Conservation (phyloP, 2,113 vertebrate species). For the Motacilla alba region DNA sequence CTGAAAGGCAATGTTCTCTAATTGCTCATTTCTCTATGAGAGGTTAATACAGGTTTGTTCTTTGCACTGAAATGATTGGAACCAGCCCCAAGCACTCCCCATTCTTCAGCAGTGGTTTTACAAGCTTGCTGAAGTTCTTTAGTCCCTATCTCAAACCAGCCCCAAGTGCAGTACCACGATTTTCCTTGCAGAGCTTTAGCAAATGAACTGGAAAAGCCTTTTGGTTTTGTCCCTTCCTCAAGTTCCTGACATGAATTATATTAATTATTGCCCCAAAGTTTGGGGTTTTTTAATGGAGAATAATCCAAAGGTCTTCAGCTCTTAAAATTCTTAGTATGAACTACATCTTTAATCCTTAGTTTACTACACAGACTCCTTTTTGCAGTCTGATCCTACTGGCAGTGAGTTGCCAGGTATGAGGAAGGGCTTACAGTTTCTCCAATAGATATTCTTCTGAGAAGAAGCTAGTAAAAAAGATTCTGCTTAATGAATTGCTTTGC, state of each 20-base stretch:
- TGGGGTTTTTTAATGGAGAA: not conserved
- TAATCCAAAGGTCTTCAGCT: not conserved
- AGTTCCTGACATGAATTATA: not conserved
- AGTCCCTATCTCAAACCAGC: not conserved
- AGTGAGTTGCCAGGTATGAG: not conserved
- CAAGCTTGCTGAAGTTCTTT: not conserved
- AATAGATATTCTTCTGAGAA: not conserved
- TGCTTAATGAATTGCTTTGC: slow-evolving; percentile 13
- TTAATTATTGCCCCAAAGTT: not conserved
- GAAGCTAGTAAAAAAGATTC: not conserved
- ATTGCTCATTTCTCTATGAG: not conserved
- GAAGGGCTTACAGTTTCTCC: not conserved
- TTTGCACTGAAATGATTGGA: not conserved
- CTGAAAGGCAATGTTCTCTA: not conserved
- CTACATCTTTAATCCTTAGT: not conserved
- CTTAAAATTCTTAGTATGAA: not conserved
- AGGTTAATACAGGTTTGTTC: not conserved
- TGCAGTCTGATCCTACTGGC: not conserved
- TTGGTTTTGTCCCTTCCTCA: not conserved
- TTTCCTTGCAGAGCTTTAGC: not conserved
- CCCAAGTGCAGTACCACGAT: not conserved
- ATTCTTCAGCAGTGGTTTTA: not conserved
- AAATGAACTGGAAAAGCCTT: not conserved
- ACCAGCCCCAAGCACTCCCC: not conserved
- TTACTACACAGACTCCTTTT: not conserved